phyloP scores from a whole-genome alignment of 2,888 invertebrate genomes.

The Tigriopus californicus region DNA sequence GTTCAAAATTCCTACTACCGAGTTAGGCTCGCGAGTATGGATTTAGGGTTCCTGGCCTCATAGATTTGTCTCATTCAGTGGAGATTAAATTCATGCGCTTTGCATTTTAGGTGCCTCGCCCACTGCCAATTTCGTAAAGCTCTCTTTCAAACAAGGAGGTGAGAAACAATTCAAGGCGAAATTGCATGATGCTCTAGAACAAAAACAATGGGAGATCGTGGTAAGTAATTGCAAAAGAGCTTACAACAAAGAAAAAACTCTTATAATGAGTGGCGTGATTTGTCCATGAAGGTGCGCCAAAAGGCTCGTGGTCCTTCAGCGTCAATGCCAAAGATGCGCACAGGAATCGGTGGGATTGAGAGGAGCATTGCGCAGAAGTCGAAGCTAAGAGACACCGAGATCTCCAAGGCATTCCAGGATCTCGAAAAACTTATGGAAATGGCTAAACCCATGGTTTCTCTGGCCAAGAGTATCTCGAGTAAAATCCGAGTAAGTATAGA shows the following conservation, averaged over 20 bases:
- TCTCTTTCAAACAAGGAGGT: slow-evolving; percentile 69
- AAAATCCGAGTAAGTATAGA: slow-evolving; percentile 47
- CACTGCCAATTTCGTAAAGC: slow-evolving; percentile 47
- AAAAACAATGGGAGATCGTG: slow-evolving; percentile 20
- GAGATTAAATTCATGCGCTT: no score
- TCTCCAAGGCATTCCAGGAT: slow-evolving; percentile 85
- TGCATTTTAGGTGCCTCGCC: slow-evolving; percentile 35
- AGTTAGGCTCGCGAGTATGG: no score
- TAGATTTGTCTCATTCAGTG: no score
- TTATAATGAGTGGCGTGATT: no score
- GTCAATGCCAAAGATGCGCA: slow-evolving; percentile 20
- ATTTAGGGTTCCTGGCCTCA: no score
- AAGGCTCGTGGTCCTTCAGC: slow-evolving; percentile 27
- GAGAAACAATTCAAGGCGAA: slow-evolving; percentile 19
- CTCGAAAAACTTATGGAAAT: slow-evolving; percentile 78
- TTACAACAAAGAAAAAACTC: no score
- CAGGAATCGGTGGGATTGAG: slow-evolving; percentile 89
- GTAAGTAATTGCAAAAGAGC: no score
- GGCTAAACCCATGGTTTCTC: slow-evolving; percentile 89
- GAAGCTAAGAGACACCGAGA: slow-evolving; percentile 73
- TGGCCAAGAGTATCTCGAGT: slow-evolving; percentile 75
- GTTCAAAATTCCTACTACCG: no score
- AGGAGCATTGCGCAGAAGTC: slow-evolving; percentile 73
- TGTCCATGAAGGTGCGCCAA: slow-evolving; percentile 34
- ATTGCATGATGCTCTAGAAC: slow-evolving; percentile 20